phyloP scores from a whole-genome alignment of 2,888 invertebrate genomes.

The Heliconius cydno region DNA sequence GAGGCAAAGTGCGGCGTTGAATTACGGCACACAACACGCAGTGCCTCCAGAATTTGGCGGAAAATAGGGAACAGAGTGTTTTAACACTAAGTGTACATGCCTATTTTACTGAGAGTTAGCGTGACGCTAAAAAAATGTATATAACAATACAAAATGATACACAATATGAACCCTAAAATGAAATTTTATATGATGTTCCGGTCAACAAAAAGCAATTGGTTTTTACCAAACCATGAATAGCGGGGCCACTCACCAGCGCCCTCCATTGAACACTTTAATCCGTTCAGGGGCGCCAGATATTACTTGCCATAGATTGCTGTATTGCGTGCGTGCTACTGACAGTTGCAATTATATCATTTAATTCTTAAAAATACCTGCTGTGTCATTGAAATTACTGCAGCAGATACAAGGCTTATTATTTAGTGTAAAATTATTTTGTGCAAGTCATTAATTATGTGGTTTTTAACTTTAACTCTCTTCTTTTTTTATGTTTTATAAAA shows the following conservation, averaged over 20 bases:
- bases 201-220: slow-evolving; percentile 46
- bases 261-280: slow-evolving; percentile 42
- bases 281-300: slow-evolving; percentile 38
- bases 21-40: too few relatives aligned
- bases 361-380: neutral
- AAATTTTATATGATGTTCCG: slow-evolving; percentile 28
- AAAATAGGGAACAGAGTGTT: too few relatives aligned
- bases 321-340: slow-evolving; percentile 29
- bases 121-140: neutral
- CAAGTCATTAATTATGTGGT: neutral
- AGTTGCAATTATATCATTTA: slow-evolving; percentile 16
- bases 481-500: neutral
- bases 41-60: too few relatives aligned
- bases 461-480: neutral
- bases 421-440: neutral
- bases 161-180: slow-evolving; percentile 15
- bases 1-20: too few relatives aligned
- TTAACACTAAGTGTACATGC: too few relatives aligned
- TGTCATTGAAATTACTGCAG: neutral
- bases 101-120: too few relatives aligned
- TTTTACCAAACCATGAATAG: slow-evolving; percentile 45
- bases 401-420: neutral
- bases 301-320: slow-evolving; percentile 20
- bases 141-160: neutral
- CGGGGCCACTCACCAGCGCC: slow-evolving; percentile 28